These are phyloP conservation scores for Dunckerocampus dactyliophorus DNA, from an alignment of 2,113 vertebrate species.

Conservation along the genomic window DNA sequence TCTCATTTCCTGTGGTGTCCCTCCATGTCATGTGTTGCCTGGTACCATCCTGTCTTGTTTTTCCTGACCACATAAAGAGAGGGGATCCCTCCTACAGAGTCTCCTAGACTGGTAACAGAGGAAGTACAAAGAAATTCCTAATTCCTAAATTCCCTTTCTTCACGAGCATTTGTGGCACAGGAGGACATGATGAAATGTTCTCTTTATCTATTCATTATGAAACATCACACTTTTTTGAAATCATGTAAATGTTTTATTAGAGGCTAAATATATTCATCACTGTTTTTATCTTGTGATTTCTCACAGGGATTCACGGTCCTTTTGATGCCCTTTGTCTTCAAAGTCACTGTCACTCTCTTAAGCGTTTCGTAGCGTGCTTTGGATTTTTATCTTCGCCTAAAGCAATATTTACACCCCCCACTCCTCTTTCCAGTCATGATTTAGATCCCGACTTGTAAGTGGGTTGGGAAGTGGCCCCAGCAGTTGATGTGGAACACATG, in stretches of 20 bases:
- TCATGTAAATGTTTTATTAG: conserved; percentile 40
- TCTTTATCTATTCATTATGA: conserved; percentile 26
- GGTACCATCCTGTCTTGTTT: conserved; percentile 11
- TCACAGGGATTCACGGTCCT: background rate
- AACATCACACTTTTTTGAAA: conserved; percentile 22
- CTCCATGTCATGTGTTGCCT: conserved; percentile 9
- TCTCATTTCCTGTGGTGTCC: conserved; percentile 9
- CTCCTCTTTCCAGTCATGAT: conserved; percentile 43
- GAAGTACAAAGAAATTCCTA: background rate
- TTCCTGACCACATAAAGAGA: background rate
- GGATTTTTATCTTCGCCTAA: conserved; percentile 49
- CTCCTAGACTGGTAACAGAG: background rate
- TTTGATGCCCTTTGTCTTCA: conserved; percentile 14
- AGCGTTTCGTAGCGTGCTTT: conserved; percentile 38
- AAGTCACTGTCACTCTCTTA: conserved; percentile 18
- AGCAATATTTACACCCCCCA: conserved; percentile 33
- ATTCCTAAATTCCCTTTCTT: background rate
- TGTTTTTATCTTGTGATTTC: conserved; percentile 31
- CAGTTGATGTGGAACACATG: conserved; percentile 73
- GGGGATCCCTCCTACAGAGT: background rate
- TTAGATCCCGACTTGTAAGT: conserved; percentile 56
- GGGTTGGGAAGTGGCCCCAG: conserved; percentile 59
- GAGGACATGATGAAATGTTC: conserved; percentile 7
- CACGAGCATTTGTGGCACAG: conserved; percentile 11
- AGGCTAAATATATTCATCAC: conserved; percentile 33